Base-by-base conservation (phyloP, 2,797 vertebrate genomes). In the Allenopithecus nigroviridis region DNA sequence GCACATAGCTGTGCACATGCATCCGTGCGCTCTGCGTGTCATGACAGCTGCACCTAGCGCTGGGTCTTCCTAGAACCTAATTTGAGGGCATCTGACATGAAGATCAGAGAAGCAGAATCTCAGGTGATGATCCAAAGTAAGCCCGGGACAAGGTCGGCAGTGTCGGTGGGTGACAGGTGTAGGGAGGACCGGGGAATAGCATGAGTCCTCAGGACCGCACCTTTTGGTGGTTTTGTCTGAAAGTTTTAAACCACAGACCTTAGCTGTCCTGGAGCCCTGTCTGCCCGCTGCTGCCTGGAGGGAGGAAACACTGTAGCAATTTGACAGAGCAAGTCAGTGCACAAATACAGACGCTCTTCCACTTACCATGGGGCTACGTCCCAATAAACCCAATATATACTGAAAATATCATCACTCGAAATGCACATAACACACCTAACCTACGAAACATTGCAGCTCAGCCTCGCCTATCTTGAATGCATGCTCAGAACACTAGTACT, bases 91-190 rank as follows among this genome's bases (percentile, higher is more conserved):
- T 9, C n/a, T 8, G 33, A 14, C 13, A 0, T 2, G 16, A 28
- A 72, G 64, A 5, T 50, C 61, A 59, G 46, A 75, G 46, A 39
- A 19, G 0, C 3, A 3, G 39, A 39, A 14, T 26, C 53, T 81
- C 70, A 36, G 59, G 36, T 1, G 46, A 30, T 17, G 5, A 28
- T 5, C 30, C 19, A 5, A 4, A 8, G 33, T 3, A 6, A 24
- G 10, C 13, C 2, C 0, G 1, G 22, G 39, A 5, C 22, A 10
- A 5, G 13, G 33, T 33, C 0, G 1, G 24, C 68, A 24, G 0
- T 2, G 16, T 1, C 0, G 30, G 53, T 0, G 39, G 4, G 64
- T 39, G 43, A 17, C 53, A 16, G 0, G 33, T 0, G 0, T 0
- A 17, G 89, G 59, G 36, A 6, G 0, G 85, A 19, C 10, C 53